Evolutionary conservation across 2,113 vertebrate genomes (phyloP).

Genomic region (Illadopsis cleaveri): DNA sequence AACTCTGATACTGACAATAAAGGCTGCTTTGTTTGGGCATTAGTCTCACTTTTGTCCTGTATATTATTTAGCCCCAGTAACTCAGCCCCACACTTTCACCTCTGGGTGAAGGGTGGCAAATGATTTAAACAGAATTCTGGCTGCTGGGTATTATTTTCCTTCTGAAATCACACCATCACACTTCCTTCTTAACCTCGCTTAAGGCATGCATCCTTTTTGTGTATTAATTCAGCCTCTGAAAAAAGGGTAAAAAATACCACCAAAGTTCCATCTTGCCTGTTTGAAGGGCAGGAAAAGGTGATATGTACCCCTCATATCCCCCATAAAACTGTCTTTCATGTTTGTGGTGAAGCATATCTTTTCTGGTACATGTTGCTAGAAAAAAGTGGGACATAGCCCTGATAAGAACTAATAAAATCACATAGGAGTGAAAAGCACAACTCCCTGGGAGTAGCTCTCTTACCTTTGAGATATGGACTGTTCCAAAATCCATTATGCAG

Average conservation of each 20-base stretch:
- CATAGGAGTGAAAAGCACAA: neutral
- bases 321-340: neutral
- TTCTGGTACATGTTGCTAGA: neutral
- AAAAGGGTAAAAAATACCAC: neutral
- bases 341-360: neutral
- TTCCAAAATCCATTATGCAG: neutral
- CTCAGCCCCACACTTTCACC: neutral
- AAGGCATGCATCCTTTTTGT: accelerated
- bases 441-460: neutral
- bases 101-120: neutral
- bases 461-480: neutral
- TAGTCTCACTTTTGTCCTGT: neutral
- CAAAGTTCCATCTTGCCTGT: neutral
- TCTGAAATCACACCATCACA: neutral
- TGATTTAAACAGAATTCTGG: neutral
- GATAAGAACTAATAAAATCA: neutral
- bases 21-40: neutral
- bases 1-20: neutral
- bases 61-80: neutral
- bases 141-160: neutral
- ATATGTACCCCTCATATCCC: accelerated
- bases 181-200: neutral
- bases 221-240: neutral
- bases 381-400: neutral
- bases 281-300: neutral